A percentile compares a stretch with the other conserved stretches of the same genome.
phyloP scores from a whole-genome alignment of 2,888 invertebrate species.

The Micoletzkya japonica region DNA sequence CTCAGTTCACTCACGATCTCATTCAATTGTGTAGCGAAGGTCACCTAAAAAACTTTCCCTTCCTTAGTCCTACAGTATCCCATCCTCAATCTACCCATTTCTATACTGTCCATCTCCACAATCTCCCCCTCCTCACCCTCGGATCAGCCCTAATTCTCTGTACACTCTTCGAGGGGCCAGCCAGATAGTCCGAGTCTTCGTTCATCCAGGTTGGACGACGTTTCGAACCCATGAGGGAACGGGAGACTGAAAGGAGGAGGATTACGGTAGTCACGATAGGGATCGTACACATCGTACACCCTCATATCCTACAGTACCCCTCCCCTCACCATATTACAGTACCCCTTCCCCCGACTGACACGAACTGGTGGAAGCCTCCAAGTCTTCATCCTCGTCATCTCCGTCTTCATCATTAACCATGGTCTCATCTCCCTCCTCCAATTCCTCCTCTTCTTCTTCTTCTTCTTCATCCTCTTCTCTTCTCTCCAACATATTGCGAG shows the following conservation, averaged over 20 bases:
- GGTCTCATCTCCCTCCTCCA: slow-evolving; percentile 11
- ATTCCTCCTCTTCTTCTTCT: slow-evolving; percentile 30
- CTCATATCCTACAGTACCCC: background rate
- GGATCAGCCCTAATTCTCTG: slow-evolving; percentile 93
- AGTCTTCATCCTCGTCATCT: slow-evolving; percentile 16
- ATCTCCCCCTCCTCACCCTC: slow-evolving; percentile 71
- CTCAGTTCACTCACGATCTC: slow-evolving; percentile 75
- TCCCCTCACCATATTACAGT: background rate
- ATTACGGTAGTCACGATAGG: background rate
- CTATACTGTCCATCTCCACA: background rate
- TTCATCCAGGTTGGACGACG: slow-evolving; percentile 45
- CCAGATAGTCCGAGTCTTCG: slow-evolving; percentile 59
- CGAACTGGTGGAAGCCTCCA: background rate
- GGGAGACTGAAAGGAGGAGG: background rate
- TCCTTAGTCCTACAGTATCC: no score
- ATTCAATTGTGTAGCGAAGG: slow-evolving; percentile 50
- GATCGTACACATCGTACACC: background rate
- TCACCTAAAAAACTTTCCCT: slow-evolving; percentile 32
- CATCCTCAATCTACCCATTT: no score
- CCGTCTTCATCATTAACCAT: slow-evolving; percentile 27
- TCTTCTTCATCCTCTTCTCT: slow-evolving; percentile 15
- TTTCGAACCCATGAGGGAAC: slow-evolving; percentile 25
- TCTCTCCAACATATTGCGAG: slow-evolving; percentile 33
- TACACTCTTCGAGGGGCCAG: slow-evolving; percentile 71
- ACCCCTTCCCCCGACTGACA: background rate